Evolutionary conservation across 2,113 vertebrate species (phyloP).

Genomic region (Tachycineta bicolor): DNA sequence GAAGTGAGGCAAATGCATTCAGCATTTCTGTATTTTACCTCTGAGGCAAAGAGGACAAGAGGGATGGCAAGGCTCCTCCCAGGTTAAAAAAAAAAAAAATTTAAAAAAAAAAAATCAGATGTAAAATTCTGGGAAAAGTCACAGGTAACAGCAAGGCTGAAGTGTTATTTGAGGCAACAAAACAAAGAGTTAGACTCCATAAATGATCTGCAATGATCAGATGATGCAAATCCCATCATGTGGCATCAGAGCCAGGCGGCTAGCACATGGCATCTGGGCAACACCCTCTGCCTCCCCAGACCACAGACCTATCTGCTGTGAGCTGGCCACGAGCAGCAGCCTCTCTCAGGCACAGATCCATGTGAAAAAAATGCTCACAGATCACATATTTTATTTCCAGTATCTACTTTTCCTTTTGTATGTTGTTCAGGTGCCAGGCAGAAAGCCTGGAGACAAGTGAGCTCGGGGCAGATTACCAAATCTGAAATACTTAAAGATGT

Average conservation of each 20-base stretch:
- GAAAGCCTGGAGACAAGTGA: not conserved
- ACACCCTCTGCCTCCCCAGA: not conserved
- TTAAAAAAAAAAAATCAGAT: too few species aligned
- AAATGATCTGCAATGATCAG: not conserved
- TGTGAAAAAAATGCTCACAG: not conserved
- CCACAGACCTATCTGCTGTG: not conserved
- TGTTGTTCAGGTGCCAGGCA: not conserved
- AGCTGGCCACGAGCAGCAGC: not conserved
- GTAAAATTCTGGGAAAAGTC: not conserved
- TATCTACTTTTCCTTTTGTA: not conserved
- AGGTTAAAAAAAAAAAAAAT: not conserved
- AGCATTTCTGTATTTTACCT: not conserved
- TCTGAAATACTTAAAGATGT: not conserved
- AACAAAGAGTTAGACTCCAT: not conserved
- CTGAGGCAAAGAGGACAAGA: not conserved
- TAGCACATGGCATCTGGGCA: not conserved
- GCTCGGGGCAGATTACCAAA: not conserved
- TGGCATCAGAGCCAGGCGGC: not conserved
- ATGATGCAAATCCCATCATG: not conserved
- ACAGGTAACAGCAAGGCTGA: not conserved
- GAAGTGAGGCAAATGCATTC: not conserved
- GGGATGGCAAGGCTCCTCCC: not conserved
- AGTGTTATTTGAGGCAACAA: not conserved
- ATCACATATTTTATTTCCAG: not conserved
- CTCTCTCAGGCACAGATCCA: not conserved